These are phyloP conservation scores for Oxygymnocypris stewartii DNA, from an alignment of 2,113 vertebrate genomes.

Conservation along the genomic window DNA sequence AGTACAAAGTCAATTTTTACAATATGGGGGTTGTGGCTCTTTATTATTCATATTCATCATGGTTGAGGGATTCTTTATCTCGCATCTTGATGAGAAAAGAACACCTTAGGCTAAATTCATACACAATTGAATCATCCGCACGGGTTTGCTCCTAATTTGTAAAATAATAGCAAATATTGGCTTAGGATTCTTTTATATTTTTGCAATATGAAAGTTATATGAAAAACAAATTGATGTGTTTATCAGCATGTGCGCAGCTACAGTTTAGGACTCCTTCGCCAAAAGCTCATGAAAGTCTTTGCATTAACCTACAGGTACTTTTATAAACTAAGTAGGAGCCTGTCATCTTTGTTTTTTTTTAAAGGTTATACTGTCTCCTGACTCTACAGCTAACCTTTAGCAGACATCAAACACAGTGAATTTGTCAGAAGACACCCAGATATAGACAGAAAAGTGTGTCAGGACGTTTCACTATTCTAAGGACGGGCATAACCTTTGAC, in stretches of 20 bases:
- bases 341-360: conserved; percentile 43
- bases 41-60: conserved; percentile 42
- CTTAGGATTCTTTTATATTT: background rate
- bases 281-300: background rate
- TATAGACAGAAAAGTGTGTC: conserved; percentile 51
- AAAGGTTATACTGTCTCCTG: conserved; percentile 59
- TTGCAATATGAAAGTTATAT: background rate
- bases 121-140: background rate
- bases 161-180: background rate
- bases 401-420: conserved; percentile 56
- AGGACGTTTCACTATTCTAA: conserved; percentile 55
- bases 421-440: conserved; percentile 55
- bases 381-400: conserved; percentile 67
- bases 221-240: background rate
- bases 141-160: background rate
- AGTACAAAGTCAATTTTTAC: conserved; percentile 55
- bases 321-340: background rate
- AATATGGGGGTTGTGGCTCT: conserved; percentile 9
- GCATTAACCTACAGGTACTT: background rate
- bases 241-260: background rate
- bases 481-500: conserved; percentile 65
- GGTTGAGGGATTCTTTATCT: conserved; percentile 17
- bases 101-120: conserved; percentile 16
- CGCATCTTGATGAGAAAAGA: conserved; percentile 17
- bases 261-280: background rate